A percentile compares a stretch with the other conserved stretches of the same genome.
Conservation (phyloP, 2,888 invertebrate genomes). For the Caenorhabditis sp. region DNA sequence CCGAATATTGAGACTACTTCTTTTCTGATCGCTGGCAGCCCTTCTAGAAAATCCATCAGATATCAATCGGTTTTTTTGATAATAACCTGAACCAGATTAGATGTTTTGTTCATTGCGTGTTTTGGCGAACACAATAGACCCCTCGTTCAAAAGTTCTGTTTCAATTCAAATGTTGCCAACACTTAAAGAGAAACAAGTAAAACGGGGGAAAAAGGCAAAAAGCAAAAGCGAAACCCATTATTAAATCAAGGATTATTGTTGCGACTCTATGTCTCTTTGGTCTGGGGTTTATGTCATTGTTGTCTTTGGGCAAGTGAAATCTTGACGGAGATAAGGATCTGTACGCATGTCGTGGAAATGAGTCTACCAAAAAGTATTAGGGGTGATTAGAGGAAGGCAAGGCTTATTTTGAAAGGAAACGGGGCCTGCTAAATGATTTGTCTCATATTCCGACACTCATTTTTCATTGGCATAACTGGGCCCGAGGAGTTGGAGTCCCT, state of each 20-base stretch:
- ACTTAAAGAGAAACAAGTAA: conserved; percentile 4
- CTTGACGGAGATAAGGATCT: conserved; percentile 58
- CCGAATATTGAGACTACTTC: background rate
- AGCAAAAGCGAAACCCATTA: conserved; percentile 44
- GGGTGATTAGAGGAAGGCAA: conserved; percentile 58
- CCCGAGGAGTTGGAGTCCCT: background rate
- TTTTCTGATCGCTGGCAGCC: no score
- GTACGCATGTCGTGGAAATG: conserved; percentile 63
- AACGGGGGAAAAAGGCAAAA: conserved; percentile 6
- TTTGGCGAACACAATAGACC: background rate
- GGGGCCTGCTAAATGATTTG: conserved; percentile 59
- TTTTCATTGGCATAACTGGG: conserved; percentile 52
- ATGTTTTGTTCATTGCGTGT: background rate
- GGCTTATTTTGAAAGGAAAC: conserved; percentile 48
- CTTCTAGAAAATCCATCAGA: no score
- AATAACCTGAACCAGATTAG: no score
- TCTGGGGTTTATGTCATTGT: conserved; percentile 49
- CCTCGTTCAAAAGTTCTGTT: background rate
- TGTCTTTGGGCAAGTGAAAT: conserved; percentile 38
- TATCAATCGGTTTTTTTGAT: background rate
- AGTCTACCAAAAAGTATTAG: conserved; percentile 64
- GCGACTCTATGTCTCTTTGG: conserved; percentile 8
- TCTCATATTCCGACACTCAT: conserved; percentile 61
- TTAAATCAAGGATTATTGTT: conserved; percentile 65
- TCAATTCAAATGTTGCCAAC: background rate